Evolutionary conservation across 2,113 vertebrate genomes (phyloP), one percentile per base, ranked within the genome.

Genomic region (Podocnemis expansa): DNA sequence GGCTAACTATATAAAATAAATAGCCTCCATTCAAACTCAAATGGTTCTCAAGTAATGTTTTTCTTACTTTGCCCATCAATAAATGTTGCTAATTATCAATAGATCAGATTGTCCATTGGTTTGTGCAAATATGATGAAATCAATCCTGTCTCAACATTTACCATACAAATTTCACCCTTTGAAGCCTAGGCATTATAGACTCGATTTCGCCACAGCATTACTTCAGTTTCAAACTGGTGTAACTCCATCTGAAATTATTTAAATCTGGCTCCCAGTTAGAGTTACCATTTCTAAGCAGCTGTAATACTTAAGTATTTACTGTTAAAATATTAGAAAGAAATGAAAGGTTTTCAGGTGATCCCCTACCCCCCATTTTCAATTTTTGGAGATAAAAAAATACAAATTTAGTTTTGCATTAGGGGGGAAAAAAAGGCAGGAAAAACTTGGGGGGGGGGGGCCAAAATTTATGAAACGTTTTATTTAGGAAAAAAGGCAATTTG

Each of bases 211-310:
- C 31, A 8, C 47, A 49, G n/a, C 25, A 31, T 41, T 78, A 67
- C 34, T 85, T 5, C 78, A 78, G 27, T 45, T 45, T 54, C 73
- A 80, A 93, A 80, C 29, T 56, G 5, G 5, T 91, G 80, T 75
- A 91, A 52, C 9, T 70, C 22, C 41, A 45, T 45, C 52, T 54
- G 78, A 38, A 9, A 70, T 89, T 43, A 76, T 80, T 70, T 78
- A 47, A 2, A 56, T 81, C 19, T 81, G 56, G 34, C 54, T 45
- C 78, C 0, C 0, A 16, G 9, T 82, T 88, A 19, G 1, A 45
- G 49, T 70, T 70, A 38, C 19, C n/a, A 10, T 70, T 70, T 70
- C 63, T 70, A 70, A 70, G 4, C 63, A 70, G 9, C 34, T 70
- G 41, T 25, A 76, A 76, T 27, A 29, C 16, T 3, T 45, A 25